Base-by-base conservation (phyloP, 2,888 invertebrate genomes). In the Lamproptera curius region DNA sequence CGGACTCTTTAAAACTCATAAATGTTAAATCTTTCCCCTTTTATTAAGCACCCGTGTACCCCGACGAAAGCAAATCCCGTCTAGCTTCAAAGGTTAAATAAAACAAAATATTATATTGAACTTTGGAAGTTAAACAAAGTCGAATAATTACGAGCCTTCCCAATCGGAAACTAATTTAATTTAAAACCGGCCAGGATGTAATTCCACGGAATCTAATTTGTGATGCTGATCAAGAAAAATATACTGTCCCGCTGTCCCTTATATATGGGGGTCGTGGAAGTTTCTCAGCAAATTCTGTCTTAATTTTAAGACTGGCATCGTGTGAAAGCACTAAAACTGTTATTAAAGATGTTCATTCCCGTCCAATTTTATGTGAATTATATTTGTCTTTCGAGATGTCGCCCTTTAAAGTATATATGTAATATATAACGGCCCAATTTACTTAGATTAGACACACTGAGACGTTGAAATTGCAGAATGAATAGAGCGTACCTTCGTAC, bases 261-360 rank as follows among this genome's bases (percentile, higher is more conserved):
- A 54, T 54, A 58, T 48, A 56, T n/a, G n/a, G n/a, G 55, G 55
- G 43, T 55, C 55, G 59, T 62, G 57, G 58, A 62, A 63, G 57
- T 63, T 63, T 59, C 55, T 39, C 50, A 26, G 46, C 40, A 56
- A 53, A 62, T 60, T 54, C 51, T 55, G 61, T 64, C 62, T 64
- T 61, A 56, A 59, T 61, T 64, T 58, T 57, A 55, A 57, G 57
- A 58, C 53, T 55, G 28, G 53, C 55, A 58, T 59, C 54, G 56
- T 53, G 53, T 57, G 49, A 57, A 64, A 62, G 53, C 61, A 57
- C 42, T 49, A 50, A 49, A 55, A 57, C 55, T 59, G 57, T 56
- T 57, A 61, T 61, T 59, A 55, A 55, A 54, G 55, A 56, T 59
- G 61, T 55, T 63, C 61, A 63, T 63, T 63, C 57, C 57, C 53